Evolutionary conservation across 2,113 vertebrate species (phyloP).

Genomic region (Donacobius atricapilla): DNA sequence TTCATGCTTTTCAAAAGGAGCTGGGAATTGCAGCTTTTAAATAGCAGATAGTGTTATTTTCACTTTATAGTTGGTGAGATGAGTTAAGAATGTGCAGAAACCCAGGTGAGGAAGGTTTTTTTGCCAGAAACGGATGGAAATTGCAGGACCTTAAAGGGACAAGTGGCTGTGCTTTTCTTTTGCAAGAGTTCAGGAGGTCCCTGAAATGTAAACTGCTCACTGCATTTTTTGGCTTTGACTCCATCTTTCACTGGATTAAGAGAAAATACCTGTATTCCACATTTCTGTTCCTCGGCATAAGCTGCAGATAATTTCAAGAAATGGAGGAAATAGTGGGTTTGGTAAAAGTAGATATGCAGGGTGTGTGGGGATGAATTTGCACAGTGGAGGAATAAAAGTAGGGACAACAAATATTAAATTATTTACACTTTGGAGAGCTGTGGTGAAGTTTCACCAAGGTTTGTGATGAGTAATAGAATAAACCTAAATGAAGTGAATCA

Average conservation of each 20-base stretch:
- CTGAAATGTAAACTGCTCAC: neutral
- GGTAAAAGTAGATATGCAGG: neutral
- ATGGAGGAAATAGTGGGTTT: neutral
- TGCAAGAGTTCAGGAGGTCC: neutral
- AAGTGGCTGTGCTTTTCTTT: neutral
- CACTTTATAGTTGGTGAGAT: neutral
- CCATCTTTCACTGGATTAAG: neutral
- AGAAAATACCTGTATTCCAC: neutral
- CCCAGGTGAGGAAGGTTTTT: neutral
- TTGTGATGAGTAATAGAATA: neutral
- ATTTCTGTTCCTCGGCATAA: neutral
- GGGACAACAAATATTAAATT: neutral
- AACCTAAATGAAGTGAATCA: neutral
- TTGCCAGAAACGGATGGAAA: neutral
- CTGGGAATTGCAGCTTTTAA: neutral
- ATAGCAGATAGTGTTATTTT: neutral
- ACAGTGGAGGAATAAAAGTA: neutral
- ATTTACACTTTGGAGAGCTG: neutral
- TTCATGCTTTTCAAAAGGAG: neutral
- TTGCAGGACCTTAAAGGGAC: neutral
- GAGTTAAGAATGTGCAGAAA: neutral
- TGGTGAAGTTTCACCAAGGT: neutral
- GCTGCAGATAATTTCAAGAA: neutral
- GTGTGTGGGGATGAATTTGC: neutral
- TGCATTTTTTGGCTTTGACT: neutral